These are phyloP conservation scores for Lacanobia oleracea DNA, from an alignment of 2,888 invertebrate species.

Conservation along the genomic window DNA sequence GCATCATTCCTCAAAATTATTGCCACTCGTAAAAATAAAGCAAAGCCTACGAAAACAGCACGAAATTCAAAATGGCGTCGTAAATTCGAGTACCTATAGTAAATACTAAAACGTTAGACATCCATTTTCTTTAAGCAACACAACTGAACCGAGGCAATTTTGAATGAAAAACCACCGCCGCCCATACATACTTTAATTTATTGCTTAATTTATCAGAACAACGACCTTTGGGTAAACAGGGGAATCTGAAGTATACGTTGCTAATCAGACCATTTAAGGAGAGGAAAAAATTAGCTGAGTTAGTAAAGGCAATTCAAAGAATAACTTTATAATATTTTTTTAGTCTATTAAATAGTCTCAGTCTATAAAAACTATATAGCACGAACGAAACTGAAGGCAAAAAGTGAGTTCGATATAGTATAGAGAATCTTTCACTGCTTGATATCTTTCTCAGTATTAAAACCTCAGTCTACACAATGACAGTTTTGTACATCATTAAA, in stretches of 20 bases:
- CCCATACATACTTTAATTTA: conserved; percentile 77
- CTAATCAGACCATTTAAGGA: conserved; percentile 11
- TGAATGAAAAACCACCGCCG: conserved; percentile 75
- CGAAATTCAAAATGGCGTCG: conserved; percentile 39
- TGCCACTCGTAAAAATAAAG: conserved; percentile 45
- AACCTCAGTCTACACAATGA: too few species aligned
- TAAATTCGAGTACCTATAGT: conserved; percentile 61
- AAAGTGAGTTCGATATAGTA: too few species aligned
- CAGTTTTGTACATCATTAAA: too few species aligned
- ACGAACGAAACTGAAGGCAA: too few species aligned
- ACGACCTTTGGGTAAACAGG: conserved; percentile 52
- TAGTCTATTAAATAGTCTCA: too few species aligned
- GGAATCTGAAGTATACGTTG: conserved; percentile 34
- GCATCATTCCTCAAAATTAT: conserved; percentile 30
- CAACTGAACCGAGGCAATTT: conserved; percentile 71
- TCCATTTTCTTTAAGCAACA: conserved; percentile 65
- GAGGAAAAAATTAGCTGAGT: neutral
- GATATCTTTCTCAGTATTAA: too few species aligned
- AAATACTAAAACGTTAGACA: conserved; percentile 51
- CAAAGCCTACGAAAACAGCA: conserved; percentile 17
- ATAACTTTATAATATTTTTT: too few species aligned
- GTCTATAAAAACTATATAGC: too few species aligned
- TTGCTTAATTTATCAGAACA: conserved; percentile 80
- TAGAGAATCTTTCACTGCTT: too few species aligned
- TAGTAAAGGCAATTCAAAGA: too few species aligned